Evolutionary conservation across 2,888 invertebrate genomes (phyloP).

Genomic region (Napeogenes inachia): DNA sequence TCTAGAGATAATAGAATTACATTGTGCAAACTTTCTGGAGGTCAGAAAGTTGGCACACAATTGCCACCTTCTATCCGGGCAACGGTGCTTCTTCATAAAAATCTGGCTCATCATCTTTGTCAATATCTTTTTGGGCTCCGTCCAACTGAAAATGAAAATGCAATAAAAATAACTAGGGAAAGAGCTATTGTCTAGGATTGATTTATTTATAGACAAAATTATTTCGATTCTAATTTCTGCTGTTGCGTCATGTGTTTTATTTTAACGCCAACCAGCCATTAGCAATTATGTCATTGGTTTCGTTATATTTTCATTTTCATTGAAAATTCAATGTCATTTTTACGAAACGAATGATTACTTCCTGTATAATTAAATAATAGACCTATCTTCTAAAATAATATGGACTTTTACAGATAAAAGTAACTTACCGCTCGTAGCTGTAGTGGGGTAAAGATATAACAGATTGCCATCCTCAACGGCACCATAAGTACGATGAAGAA

Average conservation of each 20-base stretch:
- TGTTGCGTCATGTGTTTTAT: slow-evolving; percentile 10
- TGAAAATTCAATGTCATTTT: no score
- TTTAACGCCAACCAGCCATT: background rate
- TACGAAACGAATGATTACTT: no score
- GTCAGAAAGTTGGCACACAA: slow-evolving; percentile 2
- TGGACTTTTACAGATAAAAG: background rate
- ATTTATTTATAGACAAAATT: slow-evolving; percentile 21
- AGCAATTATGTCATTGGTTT: no score
- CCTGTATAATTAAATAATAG: no score
- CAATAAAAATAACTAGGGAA: slow-evolving; percentile 18
- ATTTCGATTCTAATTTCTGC: slow-evolving; percentile 12
- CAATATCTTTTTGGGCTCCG: slow-evolving; percentile 88
- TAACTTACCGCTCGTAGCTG: slow-evolving; percentile 88
- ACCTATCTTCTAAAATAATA: no score
- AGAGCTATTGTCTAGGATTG: slow-evolving; percentile 18
- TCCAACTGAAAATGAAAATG: slow-evolving; percentile 81
- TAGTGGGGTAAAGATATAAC: slow-evolving; percentile 84
- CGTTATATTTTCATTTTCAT: no score
- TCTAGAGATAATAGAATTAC: background rate
- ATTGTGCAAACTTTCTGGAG: background rate
- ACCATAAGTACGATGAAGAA: slow-evolving; percentile 96
- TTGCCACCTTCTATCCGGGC: slow-evolving; percentile 78
- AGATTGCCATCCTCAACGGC: slow-evolving; percentile 87
- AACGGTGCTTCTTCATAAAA: slow-evolving; percentile 95
- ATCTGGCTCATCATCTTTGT: slow-evolving; percentile 93